Percentiles rank a stretch among this genome's conserved stretches.
phyloP scores from a whole-genome alignment of 64 coral and sea anemone species.

The Stichodactyla mertensii region DNA sequence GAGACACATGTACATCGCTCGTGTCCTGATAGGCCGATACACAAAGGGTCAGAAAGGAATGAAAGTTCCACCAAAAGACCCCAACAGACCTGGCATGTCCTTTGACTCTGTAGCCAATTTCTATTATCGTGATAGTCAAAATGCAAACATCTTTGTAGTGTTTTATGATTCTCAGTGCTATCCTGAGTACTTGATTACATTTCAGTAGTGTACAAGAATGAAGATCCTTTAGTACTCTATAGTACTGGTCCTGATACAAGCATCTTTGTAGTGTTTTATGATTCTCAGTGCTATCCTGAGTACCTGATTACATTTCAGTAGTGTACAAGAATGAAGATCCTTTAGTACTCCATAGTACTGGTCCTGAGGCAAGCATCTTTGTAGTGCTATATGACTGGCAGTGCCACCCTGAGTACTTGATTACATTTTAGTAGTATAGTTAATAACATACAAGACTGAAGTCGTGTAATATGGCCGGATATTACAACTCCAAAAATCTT shows the following conservation, averaged over 20 bases:
- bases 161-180: conserved; percentile 16
- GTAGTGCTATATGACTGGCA: not conserved
- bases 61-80: not conserved
- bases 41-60: not conserved
- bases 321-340: not conserved
- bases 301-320: conserved; percentile 38
- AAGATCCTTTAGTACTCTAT: not conserved
- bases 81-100: not conserved
- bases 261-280: not conserved
- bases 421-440: too few species aligned
- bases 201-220: not conserved
- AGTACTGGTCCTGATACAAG: not conserved
- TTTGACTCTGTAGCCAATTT: not conserved
- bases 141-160: not conserved
- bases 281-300: conserved; percentile 35
- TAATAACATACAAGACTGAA: too few species aligned
- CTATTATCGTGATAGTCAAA: not conserved
- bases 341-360: not conserved
- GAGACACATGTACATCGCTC: conserved; percentile 48
- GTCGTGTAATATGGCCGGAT: too few species aligned
- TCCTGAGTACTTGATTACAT: conserved; percentile 49
- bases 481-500: too few species aligned
- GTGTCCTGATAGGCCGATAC: conserved; percentile 39
- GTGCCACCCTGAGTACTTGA: too few species aligned
- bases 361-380: not conserved